A percentile compares a stretch with the other conserved stretches of the same genome.
Conservation (phyloP, 92 coral and sea anemone genomes). For the Blastomussa wellsi region DNA sequence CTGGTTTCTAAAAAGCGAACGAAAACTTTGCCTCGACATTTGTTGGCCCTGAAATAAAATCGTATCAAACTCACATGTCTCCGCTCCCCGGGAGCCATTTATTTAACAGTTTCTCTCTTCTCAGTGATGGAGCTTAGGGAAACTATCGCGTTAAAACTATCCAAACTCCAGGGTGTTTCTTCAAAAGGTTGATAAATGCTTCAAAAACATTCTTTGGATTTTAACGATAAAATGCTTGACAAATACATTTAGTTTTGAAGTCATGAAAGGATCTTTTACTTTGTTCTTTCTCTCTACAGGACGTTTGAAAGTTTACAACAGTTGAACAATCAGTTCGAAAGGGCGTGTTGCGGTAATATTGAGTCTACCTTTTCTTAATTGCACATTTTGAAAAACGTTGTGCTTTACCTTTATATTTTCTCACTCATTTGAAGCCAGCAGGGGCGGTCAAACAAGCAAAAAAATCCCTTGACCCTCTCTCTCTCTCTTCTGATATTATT, state of each 20-base stretch:
- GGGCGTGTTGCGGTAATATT: neutral
- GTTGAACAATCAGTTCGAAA: neutral
- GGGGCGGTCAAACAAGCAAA: neutral
- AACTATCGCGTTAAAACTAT: neutral
- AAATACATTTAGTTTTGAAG: neutral
- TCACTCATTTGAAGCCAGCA: neutral
- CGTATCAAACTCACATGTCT: too few species aligned
- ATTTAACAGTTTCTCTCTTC: too few species aligned
- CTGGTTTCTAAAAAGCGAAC: neutral
- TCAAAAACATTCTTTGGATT: neutral
- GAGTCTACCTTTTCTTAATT: neutral
- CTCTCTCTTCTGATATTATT: neutral
- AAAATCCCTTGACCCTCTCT: neutral
- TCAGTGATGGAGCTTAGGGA: neutral
- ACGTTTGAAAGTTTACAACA: neutral
- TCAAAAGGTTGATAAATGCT: neutral
- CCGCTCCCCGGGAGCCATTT: too few species aligned
- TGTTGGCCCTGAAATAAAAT: too few species aligned
- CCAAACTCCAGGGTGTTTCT: neutral
- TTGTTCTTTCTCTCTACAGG: neutral
- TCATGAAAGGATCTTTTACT: neutral
- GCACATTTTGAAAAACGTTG: neutral
- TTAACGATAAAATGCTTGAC: neutral
- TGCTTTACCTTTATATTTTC: neutral
- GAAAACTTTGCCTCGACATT: neutral